Conservation (phyloP, 2,797 vertebrate species). For the Sylvilagus floridanus region DNA sequence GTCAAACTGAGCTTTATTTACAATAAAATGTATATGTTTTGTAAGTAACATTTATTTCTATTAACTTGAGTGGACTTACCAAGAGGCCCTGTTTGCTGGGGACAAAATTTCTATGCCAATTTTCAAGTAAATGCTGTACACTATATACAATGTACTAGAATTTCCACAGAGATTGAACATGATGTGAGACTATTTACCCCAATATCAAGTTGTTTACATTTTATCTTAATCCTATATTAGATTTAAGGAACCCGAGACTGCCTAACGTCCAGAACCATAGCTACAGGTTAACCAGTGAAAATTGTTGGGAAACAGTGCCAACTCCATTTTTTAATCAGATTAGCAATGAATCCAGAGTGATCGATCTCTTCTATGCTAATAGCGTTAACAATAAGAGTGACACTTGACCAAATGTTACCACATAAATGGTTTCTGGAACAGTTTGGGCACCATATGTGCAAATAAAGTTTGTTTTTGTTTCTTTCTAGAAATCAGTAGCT, state of each 20-base stretch:
- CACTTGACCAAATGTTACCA: constrained; percentile 5
- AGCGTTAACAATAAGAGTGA: not conserved
- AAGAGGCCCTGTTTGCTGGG: not conserved
- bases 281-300: not conserved
- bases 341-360: not conserved
- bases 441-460: not conserved
- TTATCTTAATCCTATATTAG: not conserved
- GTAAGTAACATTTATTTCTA: not conserved
- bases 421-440: not conserved
- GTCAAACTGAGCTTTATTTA: constrained; percentile 38
- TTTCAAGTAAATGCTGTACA: not conserved
- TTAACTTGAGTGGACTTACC: not conserved
- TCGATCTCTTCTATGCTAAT: not conserved
- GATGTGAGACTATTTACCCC: not conserved
- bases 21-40: constrained; percentile 32
- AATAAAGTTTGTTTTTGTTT: constrained; percentile 28
- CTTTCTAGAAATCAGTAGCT: not conserved
- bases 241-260: not conserved
- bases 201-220: not conserved
- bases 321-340: not conserved
- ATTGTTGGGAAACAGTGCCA: not conserved
- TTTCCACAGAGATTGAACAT: not conserved
- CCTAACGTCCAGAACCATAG: not conserved
- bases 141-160: not conserved
- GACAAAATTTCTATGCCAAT: constrained; percentile 4